Evolutionary conservation across 2,113 vertebrate genomes (phyloP).

Genomic region (Agelaius tricolor): DNA sequence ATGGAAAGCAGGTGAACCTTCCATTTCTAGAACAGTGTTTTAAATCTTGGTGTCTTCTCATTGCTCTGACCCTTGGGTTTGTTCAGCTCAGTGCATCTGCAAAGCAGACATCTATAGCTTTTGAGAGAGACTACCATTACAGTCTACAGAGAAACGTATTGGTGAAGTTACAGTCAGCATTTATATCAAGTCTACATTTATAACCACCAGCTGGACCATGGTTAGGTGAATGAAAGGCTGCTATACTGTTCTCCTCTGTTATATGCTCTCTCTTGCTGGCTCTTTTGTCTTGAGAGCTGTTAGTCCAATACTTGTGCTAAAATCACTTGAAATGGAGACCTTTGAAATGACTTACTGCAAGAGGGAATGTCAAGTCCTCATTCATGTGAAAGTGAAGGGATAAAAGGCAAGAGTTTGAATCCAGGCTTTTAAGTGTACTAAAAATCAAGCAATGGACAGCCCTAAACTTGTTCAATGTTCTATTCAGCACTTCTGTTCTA

Average conservation of each 20-base stretch:
- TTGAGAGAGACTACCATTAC: neutral
- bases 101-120: neutral
- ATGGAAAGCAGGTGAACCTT: neutral
- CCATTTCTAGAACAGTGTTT: neutral
- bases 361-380: neutral
- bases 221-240: neutral
- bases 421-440: neutral
- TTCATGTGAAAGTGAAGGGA: neutral
- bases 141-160: neutral
- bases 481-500: neutral
- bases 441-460: neutral
- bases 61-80: neutral
- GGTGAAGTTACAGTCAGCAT: neutral
- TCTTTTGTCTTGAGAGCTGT: neutral
- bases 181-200: neutral
- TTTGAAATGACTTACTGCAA: neutral
- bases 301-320: neutral
- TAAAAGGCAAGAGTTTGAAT: neutral
- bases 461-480: neutral
- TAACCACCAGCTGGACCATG: neutral
- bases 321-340: neutral
- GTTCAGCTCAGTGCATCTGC: neutral
- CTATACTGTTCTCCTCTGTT: neutral
- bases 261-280: neutral
- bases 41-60: neutral